Percentiles rank a stretch among this genome's conserved stretches.
These are phyloP conservation scores for Spilogale gracilis DNA, from an alignment of 2,113 vertebrate species.

Conservation along the genomic window DNA sequence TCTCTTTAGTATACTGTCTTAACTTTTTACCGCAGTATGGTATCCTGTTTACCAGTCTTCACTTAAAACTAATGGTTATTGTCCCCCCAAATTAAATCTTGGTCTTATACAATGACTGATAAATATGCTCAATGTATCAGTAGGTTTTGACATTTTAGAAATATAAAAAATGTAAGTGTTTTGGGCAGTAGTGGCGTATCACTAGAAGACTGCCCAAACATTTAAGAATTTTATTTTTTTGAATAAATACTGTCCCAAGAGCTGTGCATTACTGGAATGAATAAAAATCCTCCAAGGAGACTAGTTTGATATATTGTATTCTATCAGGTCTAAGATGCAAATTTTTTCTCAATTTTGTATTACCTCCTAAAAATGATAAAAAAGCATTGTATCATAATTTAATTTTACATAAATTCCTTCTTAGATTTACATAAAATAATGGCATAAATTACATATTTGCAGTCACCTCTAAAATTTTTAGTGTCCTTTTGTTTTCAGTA, in stretches of 20 bases:
- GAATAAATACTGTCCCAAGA: neutral
- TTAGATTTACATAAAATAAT: constrained; percentile 2
- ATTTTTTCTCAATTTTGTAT: neutral
- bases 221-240: constrained; percentile 55
- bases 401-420: constrained; percentile 16
- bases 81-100: neutral
- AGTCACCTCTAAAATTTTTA: constrained; percentile 8
- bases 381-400: neutral
- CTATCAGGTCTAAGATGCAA: neutral
- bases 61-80: neutral
- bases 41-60: neutral
- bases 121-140: neutral
- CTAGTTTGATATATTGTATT: constrained; percentile 4
- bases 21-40: neutral
- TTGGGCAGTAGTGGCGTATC: neutral
- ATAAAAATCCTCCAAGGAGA: neutral
- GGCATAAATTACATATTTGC: neutral
- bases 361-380: neutral
- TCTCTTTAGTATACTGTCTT: neutral
- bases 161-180: neutral
- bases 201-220: neutral
- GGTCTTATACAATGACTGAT: neutral
- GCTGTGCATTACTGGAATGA: neutral
- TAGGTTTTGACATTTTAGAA: constrained; percentile 8
- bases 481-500: neutral